A percentile compares a stretch with the other conserved stretches of the same genome.
Evolutionary conservation across 2,888 invertebrate species (phyloP).

Genomic region (Ypsolopha scabrella): DNA sequence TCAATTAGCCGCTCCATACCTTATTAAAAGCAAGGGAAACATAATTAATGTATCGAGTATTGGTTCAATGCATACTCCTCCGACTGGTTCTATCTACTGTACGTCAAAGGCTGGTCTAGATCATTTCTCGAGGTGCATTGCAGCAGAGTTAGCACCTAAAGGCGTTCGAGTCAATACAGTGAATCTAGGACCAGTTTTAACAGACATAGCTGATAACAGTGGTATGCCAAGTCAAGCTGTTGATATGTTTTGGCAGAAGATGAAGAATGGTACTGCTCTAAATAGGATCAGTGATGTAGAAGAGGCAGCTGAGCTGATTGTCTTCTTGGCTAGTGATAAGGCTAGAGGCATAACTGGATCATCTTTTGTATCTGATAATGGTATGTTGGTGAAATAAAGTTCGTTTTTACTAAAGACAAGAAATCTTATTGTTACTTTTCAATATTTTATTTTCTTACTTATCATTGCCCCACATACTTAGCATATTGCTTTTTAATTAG

Average conservation of each 20-base stretch:
- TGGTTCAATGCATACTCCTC: conserved; percentile 8
- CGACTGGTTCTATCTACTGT: conserved; percentile 45
- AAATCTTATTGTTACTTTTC: too few relatives aligned
- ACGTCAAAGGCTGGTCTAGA: conserved; percentile 80
- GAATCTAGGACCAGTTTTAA: conserved; percentile 74
- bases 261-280: conserved; percentile 1
- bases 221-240: conserved; percentile 4
- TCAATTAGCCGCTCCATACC: conserved; percentile 9
- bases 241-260: not conserved
- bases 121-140: conserved; percentile 77
- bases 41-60: conserved; percentile 16
- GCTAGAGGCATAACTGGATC: too few relatives aligned
- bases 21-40: conserved; percentile 14
- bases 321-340: conserved; percentile 22
- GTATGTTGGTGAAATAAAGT: conserved; percentile 8
- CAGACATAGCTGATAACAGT: conserved; percentile 38
- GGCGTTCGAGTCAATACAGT: conserved; percentile 9
- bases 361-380: conserved; percentile 16
- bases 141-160: conserved; percentile 5
- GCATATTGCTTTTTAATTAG: too few relatives aligned
- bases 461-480: too few relatives aligned
- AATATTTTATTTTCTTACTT: too few relatives aligned
- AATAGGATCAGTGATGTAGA: conserved; percentile 2
- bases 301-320: conserved; percentile 21
- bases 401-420: too few relatives aligned